Evolutionary conservation across 2,113 vertebrate species (phyloP), one percentile per base, ranked within the genome.

Genomic region (Apus apus): DNA sequence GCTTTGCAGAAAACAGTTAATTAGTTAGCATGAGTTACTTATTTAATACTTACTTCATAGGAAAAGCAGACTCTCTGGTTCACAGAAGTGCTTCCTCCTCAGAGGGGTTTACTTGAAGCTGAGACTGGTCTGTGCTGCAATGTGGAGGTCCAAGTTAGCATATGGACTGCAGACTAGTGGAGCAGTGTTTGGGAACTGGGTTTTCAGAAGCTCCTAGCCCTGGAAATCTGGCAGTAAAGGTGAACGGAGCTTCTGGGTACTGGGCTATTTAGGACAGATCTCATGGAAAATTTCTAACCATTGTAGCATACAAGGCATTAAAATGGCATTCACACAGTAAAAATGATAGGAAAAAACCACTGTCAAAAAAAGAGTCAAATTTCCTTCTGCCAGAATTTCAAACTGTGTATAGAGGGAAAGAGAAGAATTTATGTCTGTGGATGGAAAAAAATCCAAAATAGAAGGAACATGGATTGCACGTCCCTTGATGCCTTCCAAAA

Each of bases 401-500:
- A 51, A 66, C 53, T 66, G 34, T 36, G 25, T 32, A 9, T 34
- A 70, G 36, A 34, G 57, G 53, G 40, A 58, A 61, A 45, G 57
- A 62, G 62, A 51, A 66, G 12, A 57, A 85, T 70, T 87, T 78
- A 73, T 25, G 67, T 34, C 57, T 73, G 5, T 3, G 43, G 56
- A 30, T 19, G 71, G 85, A 62, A 96, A 93, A 87, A 62, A 62
- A 19, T n/a, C 71, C 40, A 81, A 58, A 91, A 85, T 85, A 93
- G 91, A 92, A 94, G 23, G 66, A 85, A 22, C 34, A 2, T 38
- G 36, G 36, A 21, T 83, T 85, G 43, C 51, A 53, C 7, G 45
- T 92, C 82, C 90, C 85, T 71, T 93, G 82, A 19, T 73, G 72
- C 81, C 60, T 94, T 60, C 75, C 79, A 51, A 60, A 85, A 85